Conservation (phyloP, 2,888 invertebrate genomes). For the Brassicogethes aeneus region DNA sequence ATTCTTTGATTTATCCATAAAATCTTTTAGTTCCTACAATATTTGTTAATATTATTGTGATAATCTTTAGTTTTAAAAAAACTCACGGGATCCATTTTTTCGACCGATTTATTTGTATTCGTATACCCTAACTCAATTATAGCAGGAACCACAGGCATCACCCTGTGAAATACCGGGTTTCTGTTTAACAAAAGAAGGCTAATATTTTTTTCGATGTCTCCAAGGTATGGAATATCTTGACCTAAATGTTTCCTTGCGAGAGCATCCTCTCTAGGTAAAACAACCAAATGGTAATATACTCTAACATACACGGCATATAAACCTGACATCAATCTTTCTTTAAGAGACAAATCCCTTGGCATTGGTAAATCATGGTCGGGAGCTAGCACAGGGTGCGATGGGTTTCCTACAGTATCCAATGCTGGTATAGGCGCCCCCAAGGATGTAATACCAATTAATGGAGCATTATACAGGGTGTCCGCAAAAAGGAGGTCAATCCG, state of each 20-base stretch:
- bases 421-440: constrained; percentile 12
- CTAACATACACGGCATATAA: constrained; percentile 11
- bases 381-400: constrained; percentile 15
- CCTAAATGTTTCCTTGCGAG: constrained; percentile 16
- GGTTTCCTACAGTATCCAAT: constrained; percentile 4
- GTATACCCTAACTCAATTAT: constrained; percentile 16
- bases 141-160: constrained; percentile 17
- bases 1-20: constrained; percentile 17
- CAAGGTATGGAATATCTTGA: constrained; percentile 16
- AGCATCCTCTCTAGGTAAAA: constrained; percentile 14
- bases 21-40: no score
- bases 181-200: constrained; percentile 20
- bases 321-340: constrained; percentile 6
- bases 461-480: constrained; percentile 24
- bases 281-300: constrained; percentile 10
- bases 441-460: constrained; percentile 28
- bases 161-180: constrained; percentile 17
- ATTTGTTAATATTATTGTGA: no score
- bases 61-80: no score
- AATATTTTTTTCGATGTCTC: constrained; percentile 16
- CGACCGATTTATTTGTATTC: neutral
- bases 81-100: no score
- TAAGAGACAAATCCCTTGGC: constrained; percentile 13
- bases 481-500: no score
- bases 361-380: constrained; percentile 18